Evolutionary conservation across 2,888 invertebrate species (phyloP).

Genomic region (Monochamus alternatus): DNA sequence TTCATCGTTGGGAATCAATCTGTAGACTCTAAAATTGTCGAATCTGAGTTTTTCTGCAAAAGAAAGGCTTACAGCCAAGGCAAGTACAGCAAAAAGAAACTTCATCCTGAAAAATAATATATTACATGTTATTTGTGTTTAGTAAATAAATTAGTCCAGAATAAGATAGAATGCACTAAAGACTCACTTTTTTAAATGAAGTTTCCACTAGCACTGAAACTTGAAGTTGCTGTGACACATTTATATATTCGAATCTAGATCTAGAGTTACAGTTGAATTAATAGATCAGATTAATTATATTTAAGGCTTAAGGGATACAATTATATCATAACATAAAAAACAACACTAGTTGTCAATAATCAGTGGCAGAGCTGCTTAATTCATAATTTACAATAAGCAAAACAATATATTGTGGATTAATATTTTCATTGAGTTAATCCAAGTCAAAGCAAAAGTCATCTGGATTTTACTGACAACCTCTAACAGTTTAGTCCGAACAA

Average conservation of each 20-base stretch:
- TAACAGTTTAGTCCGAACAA: too few relatives aligned
- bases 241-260: too few relatives aligned
- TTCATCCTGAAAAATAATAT: slow-evolving; percentile 15
- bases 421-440: too few relatives aligned
- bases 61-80: not conserved
- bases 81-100: not conserved
- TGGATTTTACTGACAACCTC: too few relatives aligned
- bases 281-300: not conserved
- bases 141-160: too few relatives aligned
- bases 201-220: too few relatives aligned
- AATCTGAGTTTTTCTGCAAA: slow-evolving; percentile 43
- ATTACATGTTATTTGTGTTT: not conserved
- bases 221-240: too few relatives aligned
- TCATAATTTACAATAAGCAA: not conserved
- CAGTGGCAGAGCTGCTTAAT: slow-evolving; percentile 1
- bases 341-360: not conserved
- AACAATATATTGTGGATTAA: not conserved
- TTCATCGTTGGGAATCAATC: slow-evolving; percentile 57
- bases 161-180: too few relatives aligned
- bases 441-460: too few relatives aligned
- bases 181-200: too few relatives aligned
- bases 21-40: slow-evolving; percentile 61
- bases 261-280: too few relatives aligned
- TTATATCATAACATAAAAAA: not conserved
- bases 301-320: not conserved